These are phyloP conservation scores for Diachasma alloeum DNA, from an alignment of 1,140 invertebrate genomes.

Conservation along the genomic window DNA sequence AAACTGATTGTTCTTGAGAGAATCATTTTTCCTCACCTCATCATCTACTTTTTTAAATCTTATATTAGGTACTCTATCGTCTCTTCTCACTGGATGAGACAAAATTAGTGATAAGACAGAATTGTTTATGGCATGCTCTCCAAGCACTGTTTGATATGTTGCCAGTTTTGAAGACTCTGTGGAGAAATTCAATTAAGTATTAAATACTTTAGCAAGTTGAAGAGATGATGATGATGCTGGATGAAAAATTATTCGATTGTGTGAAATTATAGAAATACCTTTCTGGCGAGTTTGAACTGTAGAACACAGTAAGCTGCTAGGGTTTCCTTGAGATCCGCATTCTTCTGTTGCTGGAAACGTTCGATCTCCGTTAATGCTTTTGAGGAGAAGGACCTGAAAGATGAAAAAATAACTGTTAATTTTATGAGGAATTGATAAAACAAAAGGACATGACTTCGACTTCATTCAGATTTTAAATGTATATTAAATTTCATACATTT, in stretches of 20 bases:
- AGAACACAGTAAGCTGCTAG: constrained; percentile 78
- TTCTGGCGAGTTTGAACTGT: constrained; percentile 83
- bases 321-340: constrained; percentile 79
- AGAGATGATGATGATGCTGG: constrained; percentile 23
- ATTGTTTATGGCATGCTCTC: constrained; percentile 72
- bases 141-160: constrained; percentile 77
- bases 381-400: constrained; percentile 75
- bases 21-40: no score
- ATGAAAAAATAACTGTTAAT: constrained; percentile 29
- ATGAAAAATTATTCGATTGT: no score
- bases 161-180: constrained; percentile 78
- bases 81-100: constrained; percentile 11
- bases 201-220: not conserved
- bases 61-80: constrained; percentile 32
- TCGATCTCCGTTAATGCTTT: constrained; percentile 79
- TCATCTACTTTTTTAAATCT: constrained; percentile 30
- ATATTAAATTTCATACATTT: no score
- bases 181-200: constrained; percentile 37
- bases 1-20: no score
- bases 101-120: not conserved
- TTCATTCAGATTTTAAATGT: no score
- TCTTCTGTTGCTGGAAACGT: constrained; percentile 81
- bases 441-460: no score
- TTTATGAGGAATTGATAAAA: no score
- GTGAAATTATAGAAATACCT: no score